Base-by-base conservation (phyloP, 2,888 invertebrate genomes). In the Spisula subtruncata region DNA sequence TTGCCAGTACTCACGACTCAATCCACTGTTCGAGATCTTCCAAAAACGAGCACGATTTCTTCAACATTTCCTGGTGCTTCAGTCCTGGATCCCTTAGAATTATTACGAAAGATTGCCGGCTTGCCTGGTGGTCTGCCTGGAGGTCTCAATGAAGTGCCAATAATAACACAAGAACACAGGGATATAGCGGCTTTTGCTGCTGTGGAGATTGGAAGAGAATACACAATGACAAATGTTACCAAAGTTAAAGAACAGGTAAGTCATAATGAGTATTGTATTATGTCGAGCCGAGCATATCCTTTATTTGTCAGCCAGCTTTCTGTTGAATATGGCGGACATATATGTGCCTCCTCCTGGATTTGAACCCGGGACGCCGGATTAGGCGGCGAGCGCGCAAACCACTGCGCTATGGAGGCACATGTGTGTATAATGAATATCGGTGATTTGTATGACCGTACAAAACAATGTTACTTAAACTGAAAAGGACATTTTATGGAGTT, bases 121-220 rank as follows among this genome's bases (percentile, higher is more conserved):
- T n/a, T 66, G 10, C 25, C n/a, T 4, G 10, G 20, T 25, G 32
- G 32, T 0, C 1, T 75, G 8, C 6, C 32, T 35, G 75, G 75
- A 1, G 75, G 75, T 0, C n/a, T 75, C 0, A 5, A 18, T 16
- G 25, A 75, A 2, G 35, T 25, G 2, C 16, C 75, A 16, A 35
- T 2, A 18, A 75, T 75, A 16, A 75, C 75, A 16, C 75, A 75
- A 35, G 75, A 16, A 75, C 75, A 75, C 35, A 12, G 35, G 25
- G 35, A 75, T 75, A 4, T 75, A 18, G 75, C 75, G 32, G 14
- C 32, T 10, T 75, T 75, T 75, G 75, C 75, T 35, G 75, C 75
- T 5, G 4, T 1, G 0, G 75, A 75, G 32, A 32, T 75, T 75
- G 75, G 75, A 18, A 75, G 75, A 16, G 75, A 75, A 32, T 75